phyloP scores from a whole-genome alignment of 2,888 invertebrate species.

The Cephonodes hylas region DNA sequence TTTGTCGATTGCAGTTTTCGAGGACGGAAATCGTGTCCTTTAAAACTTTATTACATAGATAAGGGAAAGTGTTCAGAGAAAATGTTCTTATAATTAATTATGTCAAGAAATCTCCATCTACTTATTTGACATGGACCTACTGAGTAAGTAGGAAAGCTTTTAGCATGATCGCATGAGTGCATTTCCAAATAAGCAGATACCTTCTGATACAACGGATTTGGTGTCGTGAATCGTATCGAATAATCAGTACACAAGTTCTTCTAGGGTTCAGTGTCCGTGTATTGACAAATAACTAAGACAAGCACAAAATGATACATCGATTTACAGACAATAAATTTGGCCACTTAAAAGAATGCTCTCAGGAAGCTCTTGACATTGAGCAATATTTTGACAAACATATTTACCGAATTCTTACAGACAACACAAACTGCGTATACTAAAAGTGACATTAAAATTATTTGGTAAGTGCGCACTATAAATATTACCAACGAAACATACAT shows the following conservation, averaged over 20 bases:
- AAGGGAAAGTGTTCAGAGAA: conserved; percentile 66
- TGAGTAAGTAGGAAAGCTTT: conserved; percentile 67
- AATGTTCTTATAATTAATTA: conserved; percentile 70
- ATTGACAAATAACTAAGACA: conserved; percentile 35
- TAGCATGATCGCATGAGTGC: conserved; percentile 68
- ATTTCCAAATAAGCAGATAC: conserved; percentile 19
- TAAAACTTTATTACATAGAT: conserved; percentile 30
- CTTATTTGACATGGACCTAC: conserved; percentile 65
- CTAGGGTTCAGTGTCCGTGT: conserved; percentile 27
- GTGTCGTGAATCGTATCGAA: conserved; percentile 10
- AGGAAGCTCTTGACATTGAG: conserved; percentile 70
- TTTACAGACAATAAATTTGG: conserved; percentile 27
- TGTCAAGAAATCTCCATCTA: conserved; percentile 72
- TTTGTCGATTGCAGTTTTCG: conserved; percentile 47
- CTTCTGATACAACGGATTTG: background rate
- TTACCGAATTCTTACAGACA: background rate
- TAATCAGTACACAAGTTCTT: conserved; percentile 37
- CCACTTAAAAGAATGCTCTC: conserved; percentile 23
- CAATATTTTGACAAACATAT: conserved; percentile 38
- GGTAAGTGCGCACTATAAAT: background rate
- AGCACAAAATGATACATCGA: conserved; percentile 29
- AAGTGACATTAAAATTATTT: background rate
- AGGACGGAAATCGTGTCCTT: conserved; percentile 73
- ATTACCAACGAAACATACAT: background rate
- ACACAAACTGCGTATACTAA: background rate